Evolutionary conservation across 1,140 invertebrate genomes (phyloP).

Genomic region (Acyrthosiphon pisum): DNA sequence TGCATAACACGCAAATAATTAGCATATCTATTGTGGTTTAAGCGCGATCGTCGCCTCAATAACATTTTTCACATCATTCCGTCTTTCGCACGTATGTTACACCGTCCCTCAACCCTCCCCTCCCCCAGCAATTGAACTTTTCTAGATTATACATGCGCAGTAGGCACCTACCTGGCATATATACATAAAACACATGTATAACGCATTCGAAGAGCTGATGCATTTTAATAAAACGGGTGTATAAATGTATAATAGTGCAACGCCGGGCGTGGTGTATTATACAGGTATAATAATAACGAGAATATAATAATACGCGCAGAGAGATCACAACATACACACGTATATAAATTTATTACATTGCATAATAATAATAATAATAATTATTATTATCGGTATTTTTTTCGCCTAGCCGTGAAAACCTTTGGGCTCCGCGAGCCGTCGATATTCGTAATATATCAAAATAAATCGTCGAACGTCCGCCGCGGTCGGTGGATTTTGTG

Average conservation of each 20-base stretch:
- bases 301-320: neutral
- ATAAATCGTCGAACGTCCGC: neutral
- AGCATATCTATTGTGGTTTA: constrained; percentile 9
- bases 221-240: neutral
- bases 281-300: neutral
- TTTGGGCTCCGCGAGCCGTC: too few species aligned
- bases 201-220: neutral
- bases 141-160: neutral
- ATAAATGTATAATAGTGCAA: neutral
- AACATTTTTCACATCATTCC: neutral
- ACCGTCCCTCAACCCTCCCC: neutral
- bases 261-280: neutral
- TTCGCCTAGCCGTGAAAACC: neutral
- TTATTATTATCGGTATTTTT: neutral
- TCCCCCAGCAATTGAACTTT: neutral
- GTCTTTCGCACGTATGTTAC: neutral
- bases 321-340: neutral
- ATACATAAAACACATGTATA: neutral
- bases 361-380: too few species aligned
- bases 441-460: neutral
- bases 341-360: neutral
- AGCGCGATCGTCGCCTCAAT: neutral
- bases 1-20: neutral
- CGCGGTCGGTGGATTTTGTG: neutral
- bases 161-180: too few species aligned